These are phyloP conservation scores for Eupithecia pulchellata DNA, from an alignment of 2,888 invertebrate species.

Conservation along the genomic window DNA sequence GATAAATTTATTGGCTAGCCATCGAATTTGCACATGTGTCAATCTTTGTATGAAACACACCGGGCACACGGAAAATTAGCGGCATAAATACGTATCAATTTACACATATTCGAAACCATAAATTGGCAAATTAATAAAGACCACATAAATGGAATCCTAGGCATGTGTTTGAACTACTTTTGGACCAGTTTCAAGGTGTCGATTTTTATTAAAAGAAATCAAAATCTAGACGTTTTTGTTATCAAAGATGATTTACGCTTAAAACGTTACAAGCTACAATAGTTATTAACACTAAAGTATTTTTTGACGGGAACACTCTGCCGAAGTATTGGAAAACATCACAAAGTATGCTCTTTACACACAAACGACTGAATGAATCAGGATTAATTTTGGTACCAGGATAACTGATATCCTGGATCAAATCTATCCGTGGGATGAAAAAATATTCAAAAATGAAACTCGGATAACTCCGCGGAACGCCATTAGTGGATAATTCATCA, in stretches of 20 bases:
- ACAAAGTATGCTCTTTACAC: neutral
- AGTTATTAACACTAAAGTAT: too few species aligned
- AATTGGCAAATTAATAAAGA: neutral
- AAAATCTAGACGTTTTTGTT: neutral
- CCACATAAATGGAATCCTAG: constrained; percentile 2
- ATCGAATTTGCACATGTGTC: neutral
- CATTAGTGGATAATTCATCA: neutral
- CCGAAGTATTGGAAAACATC: too few species aligned
- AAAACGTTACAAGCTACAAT: neutral
- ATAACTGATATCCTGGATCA: neutral
- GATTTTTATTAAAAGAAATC: constrained; percentile 17
- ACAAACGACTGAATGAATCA: neutral
- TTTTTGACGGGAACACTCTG: too few species aligned
- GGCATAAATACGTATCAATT: neutral
- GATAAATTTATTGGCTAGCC: too few species aligned
- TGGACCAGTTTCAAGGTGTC: constrained; percentile 19
- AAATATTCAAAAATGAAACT: neutral
- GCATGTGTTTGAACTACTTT: constrained; percentile 18
- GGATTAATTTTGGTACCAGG: neutral
- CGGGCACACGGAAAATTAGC: neutral
- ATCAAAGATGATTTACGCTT: neutral
- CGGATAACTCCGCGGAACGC: neutral
- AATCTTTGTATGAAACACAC: neutral
- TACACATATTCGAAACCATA: neutral
- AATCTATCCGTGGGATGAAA: neutral